These are phyloP conservation scores for human DNA, from an alignment of 2,113 vertebrate species.

Conservation along the genomic window GRCh38 chr9:116330501-116331000, in stretches of 20 bases:
- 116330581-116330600: background rate
- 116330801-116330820: background rate
- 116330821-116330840: background rate
- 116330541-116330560: background rate
- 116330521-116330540: background rate
- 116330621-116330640: background rate
- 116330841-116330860: background rate
- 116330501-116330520: background rate
- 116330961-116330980: background rate
- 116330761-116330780: background rate
- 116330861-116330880: background rate
- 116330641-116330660: background rate
- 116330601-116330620: background rate
- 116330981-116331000: background rate
- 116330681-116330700: background rate
- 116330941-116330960: background rate
- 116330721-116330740: background rate
- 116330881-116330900: background rate
- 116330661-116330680: background rate
- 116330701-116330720: background rate
- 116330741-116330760: background rate
- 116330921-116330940: background rate
- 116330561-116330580: background rate
- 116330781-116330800: background rate
- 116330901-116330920: background rate